Evolutionary conservation across 1,140 invertebrate species (phyloP), one percentile per base, ranked within the genome.

Genomic region (Micrasema longulum): DNA sequence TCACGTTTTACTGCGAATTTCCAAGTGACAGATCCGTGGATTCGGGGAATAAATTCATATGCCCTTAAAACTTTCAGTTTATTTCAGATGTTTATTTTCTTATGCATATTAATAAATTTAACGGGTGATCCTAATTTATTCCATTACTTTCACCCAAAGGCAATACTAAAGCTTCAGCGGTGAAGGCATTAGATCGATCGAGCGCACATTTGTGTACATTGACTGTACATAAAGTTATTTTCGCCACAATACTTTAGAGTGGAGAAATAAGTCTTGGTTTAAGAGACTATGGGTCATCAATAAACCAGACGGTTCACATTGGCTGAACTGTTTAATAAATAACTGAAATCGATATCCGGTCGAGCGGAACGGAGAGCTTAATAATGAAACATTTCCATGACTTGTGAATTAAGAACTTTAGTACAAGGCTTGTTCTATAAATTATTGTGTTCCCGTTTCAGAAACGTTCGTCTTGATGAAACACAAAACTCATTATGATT

Each of bases 401-500:
- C 23, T 62, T 50, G 38, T 22, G 57, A 60, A 69, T 69, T 53
- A 60, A 47, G 53, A 62, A 57, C 18, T 69, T 50, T 69, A 50
- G 50, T 43, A 50, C 9, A 50, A 62, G 31, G 26, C 55, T 26
- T 63, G 23, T 63, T 71, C 63, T 50, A n/a, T n/a, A n/a, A n/a
- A n/a, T n/a, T n/a, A n/a, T n/a, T 53, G 69, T 48, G 52, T 48
- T 64, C 45, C 20, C 31, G 22, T 57, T 16, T 16, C 22, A 50
- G 48, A 52, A 52, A 41, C 55, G 50, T 57, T 31, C n/a, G 55
- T 60, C 18, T 12, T 52, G 65, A 71, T 74, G 63, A 62, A n/a
- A 69, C 53, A 75, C 69, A 71, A 69, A 72, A 72, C 69, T 72
- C 73, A 72, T 75, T 75, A 72, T 66, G 65, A 72, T 75, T 75